Conservation (phyloP, 2,797 vertebrate species). For the Oryzias sinensis region DNA sequence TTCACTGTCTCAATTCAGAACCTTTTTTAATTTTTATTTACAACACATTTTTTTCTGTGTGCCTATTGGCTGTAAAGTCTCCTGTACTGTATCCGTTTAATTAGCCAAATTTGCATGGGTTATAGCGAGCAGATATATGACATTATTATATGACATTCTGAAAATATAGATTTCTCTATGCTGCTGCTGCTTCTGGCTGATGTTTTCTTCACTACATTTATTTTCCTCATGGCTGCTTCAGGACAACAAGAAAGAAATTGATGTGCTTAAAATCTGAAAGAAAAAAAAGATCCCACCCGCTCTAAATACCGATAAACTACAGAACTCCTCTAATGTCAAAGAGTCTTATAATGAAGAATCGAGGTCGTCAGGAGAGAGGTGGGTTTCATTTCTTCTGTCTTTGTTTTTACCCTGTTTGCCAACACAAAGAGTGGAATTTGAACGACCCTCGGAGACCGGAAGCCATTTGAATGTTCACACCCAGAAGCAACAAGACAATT, state of each 20-base stretch:
- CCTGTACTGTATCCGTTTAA: too few species aligned
- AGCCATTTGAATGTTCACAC: constrained; percentile 9
- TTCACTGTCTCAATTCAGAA: too few species aligned
- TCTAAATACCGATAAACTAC: neutral
- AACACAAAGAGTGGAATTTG: neutral
- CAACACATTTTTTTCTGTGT: too few species aligned
- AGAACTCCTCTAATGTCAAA: neutral
- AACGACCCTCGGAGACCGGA: constrained; percentile 5
- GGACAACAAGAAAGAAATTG: neutral
- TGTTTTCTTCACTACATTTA: too few species aligned
- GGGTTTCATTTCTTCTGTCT: neutral
- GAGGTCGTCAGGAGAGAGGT: neutral
- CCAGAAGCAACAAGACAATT: constrained; percentile 28
- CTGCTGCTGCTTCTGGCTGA: too few species aligned
- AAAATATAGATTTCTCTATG: too few species aligned
- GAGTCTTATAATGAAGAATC: neutral
- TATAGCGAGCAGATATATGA: too few species aligned
- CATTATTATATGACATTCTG: too few species aligned
- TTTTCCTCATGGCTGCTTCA: too few species aligned
- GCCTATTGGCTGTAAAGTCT: too few species aligned
- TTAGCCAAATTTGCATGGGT: too few species aligned
- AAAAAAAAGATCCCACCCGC: neutral
- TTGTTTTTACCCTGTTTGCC: neutral
- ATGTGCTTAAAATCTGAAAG: neutral
- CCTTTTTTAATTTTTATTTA: too few species aligned